These are phyloP conservation scores for Thaleichthys pacificus DNA, from an alignment of 2,797 vertebrate species.

Conservation along the genomic window DNA sequence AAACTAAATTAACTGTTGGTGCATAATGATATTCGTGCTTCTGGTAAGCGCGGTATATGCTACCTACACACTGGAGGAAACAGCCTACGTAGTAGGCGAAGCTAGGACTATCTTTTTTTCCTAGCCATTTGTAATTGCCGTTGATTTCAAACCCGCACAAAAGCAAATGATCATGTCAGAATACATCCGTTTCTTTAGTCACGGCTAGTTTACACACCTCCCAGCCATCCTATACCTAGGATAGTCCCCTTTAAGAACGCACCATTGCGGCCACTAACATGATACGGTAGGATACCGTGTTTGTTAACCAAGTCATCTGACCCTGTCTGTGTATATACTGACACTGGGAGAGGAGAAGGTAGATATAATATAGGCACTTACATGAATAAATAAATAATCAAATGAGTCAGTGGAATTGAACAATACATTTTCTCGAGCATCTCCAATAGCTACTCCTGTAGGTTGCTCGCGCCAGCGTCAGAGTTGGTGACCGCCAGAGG, in stretches of 20 bases:
- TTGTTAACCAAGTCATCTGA: constrained; percentile 71
- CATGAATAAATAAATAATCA: constrained; percentile 45
- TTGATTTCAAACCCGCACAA: no score
- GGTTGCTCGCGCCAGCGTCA: constrained; percentile 44
- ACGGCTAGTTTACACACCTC: neutral
- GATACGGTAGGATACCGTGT: constrained; percentile 39
- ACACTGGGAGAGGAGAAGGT: constrained; percentile 41
- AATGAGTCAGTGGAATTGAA: constrained; percentile 29
- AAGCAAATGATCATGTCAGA: no score
- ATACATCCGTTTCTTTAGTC: no score
- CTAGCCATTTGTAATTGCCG: no score
- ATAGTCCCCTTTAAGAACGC: constrained; percentile 47
- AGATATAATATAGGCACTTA: constrained; percentile 32
- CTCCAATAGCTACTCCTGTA: constrained; percentile 26
- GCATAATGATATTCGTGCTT: constrained; percentile 7
- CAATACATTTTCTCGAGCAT: constrained; percentile 39
- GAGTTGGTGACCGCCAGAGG: constrained; percentile 45
- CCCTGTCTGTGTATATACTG: constrained; percentile 46
- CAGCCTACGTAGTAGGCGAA: no score
- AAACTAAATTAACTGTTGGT: constrained; percentile 30
- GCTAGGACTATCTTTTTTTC: no score
- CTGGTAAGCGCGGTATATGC: neutral
- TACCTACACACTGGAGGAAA: no score
- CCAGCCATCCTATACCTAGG: constrained; percentile 1
- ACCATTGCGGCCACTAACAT: neutral